Evolutionary conservation across 2,888 invertebrate species (phyloP).

Genomic region (Diaphora mendica): DNA sequence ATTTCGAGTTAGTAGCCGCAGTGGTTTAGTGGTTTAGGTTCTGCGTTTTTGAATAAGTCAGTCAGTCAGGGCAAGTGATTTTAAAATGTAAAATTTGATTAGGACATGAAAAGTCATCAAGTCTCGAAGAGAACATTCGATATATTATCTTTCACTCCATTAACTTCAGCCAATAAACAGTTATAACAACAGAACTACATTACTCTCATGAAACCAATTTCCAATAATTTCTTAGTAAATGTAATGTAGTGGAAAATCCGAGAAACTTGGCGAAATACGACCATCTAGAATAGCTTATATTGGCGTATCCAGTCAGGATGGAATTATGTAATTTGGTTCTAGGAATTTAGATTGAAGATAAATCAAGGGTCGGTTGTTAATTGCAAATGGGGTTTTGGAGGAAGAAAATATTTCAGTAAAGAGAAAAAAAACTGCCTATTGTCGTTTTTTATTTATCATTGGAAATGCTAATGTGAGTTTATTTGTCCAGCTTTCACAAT

Average conservation of each 20-base stretch:
- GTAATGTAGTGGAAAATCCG: constrained; percentile 36
- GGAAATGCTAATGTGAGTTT: background rate
- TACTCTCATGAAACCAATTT: constrained; percentile 27
- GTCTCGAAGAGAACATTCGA: background rate
- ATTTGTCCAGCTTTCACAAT: too few relatives aligned
- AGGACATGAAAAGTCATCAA: too few relatives aligned
- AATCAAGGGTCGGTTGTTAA: background rate
- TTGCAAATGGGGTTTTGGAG: background rate
- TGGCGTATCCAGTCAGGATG: constrained; percentile 10
- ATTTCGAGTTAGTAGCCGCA: too few relatives aligned
- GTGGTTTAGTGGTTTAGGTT: too few relatives aligned
- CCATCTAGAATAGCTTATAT: constrained; percentile 11
- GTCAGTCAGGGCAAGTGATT: too few relatives aligned
- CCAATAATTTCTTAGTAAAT: constrained; percentile 32
- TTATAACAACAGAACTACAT: constrained; percentile 21
- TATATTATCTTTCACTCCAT: constrained; percentile 13
- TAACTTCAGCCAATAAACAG: too few relatives aligned
- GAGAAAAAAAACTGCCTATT: too few relatives aligned
- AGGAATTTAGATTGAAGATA: background rate
- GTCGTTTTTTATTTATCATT: too few relatives aligned
- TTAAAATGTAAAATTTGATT: too few relatives aligned
- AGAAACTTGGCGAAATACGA: constrained; percentile 22
- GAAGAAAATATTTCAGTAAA: background rate
- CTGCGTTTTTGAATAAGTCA: too few relatives aligned
- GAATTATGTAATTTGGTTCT: background rate